Base-by-base conservation (phyloP, 2,113 vertebrate species). In the Pelmatolapia mariae region DNA sequence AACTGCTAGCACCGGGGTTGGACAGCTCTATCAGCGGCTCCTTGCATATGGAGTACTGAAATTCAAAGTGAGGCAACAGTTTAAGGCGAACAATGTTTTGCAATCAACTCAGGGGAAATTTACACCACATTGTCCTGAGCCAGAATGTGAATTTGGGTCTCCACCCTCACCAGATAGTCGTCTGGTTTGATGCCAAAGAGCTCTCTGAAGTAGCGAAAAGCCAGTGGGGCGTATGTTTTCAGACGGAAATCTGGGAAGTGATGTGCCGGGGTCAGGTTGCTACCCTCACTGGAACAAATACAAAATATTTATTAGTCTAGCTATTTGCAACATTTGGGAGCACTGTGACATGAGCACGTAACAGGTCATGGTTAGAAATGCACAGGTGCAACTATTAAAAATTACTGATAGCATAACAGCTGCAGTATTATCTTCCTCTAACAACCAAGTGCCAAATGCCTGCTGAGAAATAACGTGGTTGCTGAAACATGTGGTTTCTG, bases 151-250 rank as follows among this genome's bases (percentile, higher is more conserved):
- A 43, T 33, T 7, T 19, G 13, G 3, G 33, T 45, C 26, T 15
- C 31, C 5, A 31, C 54, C 91, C 97, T 97, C 94, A 99, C 98
- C 97, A 99, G 97, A 92, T 99, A 99, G 95, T 99, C 98, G 81
- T 97, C 98, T 43, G 98, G 97, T 95, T 98, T 99, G 96, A 99
- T 99, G 84, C 98, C 97, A 92, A 99, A 99, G 91, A 99, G 97
- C 94, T 99, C 98, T 96, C 98, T 95, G 96, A 99, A 99, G 94
- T 99, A 99, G 7, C 98, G 97, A 90, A 99, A 99, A 63, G 98
- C 98, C 94, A 99, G 94, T 1, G 98, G 98, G 52, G 98, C 98
- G 3, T 99, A 99, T 0, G 97, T 99, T 96, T 99, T 99, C 93
- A 99, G 97, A 82, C 97, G 97, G 96, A 99, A 99, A 91, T 99